Evolutionary conservation across 1,140 invertebrate species (phyloP), one percentile per base, ranked within the genome.

Genomic region (Papilio helenus): DNA sequence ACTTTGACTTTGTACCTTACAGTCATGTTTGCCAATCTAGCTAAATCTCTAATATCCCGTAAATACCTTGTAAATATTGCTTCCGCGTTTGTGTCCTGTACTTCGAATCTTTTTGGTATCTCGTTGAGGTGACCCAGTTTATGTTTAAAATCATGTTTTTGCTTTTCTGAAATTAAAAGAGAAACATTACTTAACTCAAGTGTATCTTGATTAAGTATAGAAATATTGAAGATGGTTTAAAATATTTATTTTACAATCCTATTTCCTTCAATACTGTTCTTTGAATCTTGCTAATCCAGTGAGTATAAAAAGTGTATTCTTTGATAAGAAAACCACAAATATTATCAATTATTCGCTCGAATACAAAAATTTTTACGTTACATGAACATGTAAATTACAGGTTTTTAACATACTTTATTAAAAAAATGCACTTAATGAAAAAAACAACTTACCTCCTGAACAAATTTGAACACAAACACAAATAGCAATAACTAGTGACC

Each of bases 51-150:
- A n/a, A 94, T 92, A n/a, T 88, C 84, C 16, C 81, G 82, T 26
- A 88, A 72, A 71, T 91, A 89, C 81, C 89, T 91, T 23, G 85
- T 83, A 73, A 94, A 92, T 65, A 85, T 80, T 16, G 76, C 58
- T 26, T 84, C 79, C 61, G 87, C 86, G 26, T 90, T 84, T 12
- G 84, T 81, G 0, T 90, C 90, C 80, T 81, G 85, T 9, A 93
- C 82, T 83, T 93, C 88, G 34, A 94, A 94, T 79, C 76, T 72
- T 76, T 82, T 89, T 16, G 91, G 91, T 85, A 94, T 90, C 81
- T 90, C 86, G 49, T 79, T 87, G 8, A 92, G 81, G 44, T 89
- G 87, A n/a, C 80, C 86, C 51, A 79, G 46, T 79, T 85, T 82
- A 34, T 80, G 84, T 76, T 73, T 74, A 42, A 86, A 80, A 84